A percentile compares a stretch with the other conserved stretches of the same genome.
These are phyloP conservation scores for Cyprinella venusta DNA, from an alignment of 2,797 vertebrate species.

Conservation along the genomic window DNA sequence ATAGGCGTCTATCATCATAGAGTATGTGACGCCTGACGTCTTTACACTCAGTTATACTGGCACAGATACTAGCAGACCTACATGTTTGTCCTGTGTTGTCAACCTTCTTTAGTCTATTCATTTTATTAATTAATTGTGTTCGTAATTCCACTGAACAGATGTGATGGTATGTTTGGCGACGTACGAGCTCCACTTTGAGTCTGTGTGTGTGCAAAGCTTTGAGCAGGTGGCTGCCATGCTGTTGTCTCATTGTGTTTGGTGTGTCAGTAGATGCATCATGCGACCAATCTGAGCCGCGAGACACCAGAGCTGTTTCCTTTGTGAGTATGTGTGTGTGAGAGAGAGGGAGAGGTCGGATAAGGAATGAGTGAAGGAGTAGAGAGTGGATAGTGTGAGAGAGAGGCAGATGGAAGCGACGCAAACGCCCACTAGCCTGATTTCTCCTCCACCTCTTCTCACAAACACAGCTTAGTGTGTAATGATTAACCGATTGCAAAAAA, in stretches of 20 bases:
- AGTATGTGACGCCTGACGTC: slow-evolving; percentile 1
- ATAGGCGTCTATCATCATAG: background rate
- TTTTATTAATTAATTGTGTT: background rate
- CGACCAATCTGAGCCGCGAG: slow-evolving; percentile 34
- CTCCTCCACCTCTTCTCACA: slow-evolving; percentile 53
- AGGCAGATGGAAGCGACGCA: slow-evolving; percentile 68
- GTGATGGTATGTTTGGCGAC: background rate
- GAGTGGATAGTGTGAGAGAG: background rate
- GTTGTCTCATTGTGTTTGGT: slow-evolving; percentile 33
- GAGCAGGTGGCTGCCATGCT: slow-evolving; percentile 41
- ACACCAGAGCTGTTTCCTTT: slow-evolving; percentile 31
- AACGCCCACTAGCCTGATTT: slow-evolving; percentile 60
- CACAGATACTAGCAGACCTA: background rate
- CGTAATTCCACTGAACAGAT: background rate
- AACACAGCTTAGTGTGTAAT: slow-evolving; percentile 63
- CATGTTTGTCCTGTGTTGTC: background rate
- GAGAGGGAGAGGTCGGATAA: background rate
- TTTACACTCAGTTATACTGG: background rate
- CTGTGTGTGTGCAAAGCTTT: slow-evolving; percentile 18
- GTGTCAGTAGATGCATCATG: slow-evolving; percentile 22
- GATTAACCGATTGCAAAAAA: slow-evolving; percentile 60
- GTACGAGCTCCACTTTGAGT: background rate
- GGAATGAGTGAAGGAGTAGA: background rate
- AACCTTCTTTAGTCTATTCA: background rate
- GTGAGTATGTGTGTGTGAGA: background rate